Conservation (phyloP, 2,113 vertebrate genomes). For the Elephas maximus region DNA sequence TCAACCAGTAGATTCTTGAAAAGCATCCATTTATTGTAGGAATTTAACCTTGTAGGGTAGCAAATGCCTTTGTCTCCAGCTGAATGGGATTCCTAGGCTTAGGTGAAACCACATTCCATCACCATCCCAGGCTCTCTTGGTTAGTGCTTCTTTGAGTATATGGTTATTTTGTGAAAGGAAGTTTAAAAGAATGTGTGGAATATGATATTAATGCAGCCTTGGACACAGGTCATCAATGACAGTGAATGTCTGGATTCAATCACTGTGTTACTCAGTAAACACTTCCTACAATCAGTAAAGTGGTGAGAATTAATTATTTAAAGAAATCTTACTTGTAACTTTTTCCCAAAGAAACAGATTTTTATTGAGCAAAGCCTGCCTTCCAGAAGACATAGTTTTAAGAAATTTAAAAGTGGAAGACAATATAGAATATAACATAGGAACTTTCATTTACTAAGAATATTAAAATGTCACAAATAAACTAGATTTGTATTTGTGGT, state of each 20-base stretch:
- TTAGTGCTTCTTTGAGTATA: not conserved
- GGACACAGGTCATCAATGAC: not conserved
- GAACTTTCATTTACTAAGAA: not conserved
- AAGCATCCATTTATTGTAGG: not conserved
- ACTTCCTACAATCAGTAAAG: not conserved
- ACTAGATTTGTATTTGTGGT: not conserved
- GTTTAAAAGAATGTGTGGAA: not conserved
- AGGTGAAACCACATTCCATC: not conserved
- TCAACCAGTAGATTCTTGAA: slow-evolving; percentile 23
- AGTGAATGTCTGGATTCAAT: not conserved
- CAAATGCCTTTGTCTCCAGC: slow-evolving; percentile 6
- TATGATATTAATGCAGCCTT: not conserved
- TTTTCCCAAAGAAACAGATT: slow-evolving; percentile 8
- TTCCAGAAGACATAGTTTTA: not conserved
- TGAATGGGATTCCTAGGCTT: not conserved
- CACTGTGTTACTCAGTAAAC: not conserved
- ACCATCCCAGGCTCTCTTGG: not conserved
- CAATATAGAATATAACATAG: not conserved
- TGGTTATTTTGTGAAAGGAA: slow-evolving; percentile 16
- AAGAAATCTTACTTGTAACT: not conserved
- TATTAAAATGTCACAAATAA: not conserved
- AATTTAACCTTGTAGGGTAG: not conserved
- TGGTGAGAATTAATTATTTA: not conserved
- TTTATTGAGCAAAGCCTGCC: not conserved
- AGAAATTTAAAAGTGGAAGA: not conserved